phyloP scores from a whole-genome alignment of 2,113 vertebrate species.

The Gavia stellata region DNA sequence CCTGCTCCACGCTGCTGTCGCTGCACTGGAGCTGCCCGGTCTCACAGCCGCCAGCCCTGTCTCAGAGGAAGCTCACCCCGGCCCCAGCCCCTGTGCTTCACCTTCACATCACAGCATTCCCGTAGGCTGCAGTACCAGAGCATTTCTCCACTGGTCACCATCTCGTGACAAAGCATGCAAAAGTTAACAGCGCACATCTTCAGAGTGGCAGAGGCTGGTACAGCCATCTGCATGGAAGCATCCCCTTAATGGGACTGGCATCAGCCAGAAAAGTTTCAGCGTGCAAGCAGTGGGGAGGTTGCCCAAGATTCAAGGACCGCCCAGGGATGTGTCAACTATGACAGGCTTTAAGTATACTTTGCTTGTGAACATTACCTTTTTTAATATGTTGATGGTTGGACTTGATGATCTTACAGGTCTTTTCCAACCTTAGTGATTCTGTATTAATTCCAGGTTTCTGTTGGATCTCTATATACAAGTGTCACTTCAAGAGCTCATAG shows the following conservation, averaged over 20 bases:
- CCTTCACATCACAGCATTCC: fast-evolving
- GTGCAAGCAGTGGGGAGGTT: not conserved
- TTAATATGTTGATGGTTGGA: too few relatives aligned
- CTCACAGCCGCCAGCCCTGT: not conserved
- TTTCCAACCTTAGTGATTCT: too few relatives aligned
- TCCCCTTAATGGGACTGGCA: not conserved
- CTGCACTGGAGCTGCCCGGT: not conserved
- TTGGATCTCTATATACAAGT: not conserved
- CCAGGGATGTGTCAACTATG: not conserved
- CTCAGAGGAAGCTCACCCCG: not conserved
- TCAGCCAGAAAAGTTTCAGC: not conserved
- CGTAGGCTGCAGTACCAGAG: fast-evolving
- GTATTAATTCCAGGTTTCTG: not conserved
- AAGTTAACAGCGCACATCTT: not conserved
- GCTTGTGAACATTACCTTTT: not conserved
- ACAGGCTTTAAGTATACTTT: not conserved
- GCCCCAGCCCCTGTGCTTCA: not conserved
- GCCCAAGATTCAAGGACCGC: not conserved
- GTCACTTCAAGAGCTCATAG: not conserved
- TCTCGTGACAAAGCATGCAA: not conserved
- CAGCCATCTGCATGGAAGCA: not conserved
- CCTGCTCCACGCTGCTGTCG: not conserved
- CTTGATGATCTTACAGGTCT: too few relatives aligned
- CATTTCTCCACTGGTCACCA: not conserved
- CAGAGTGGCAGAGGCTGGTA: not conserved